These are phyloP conservation scores for Hemichromis elongatus DNA, from an alignment of 2,113 vertebrate species.

Conservation along the genomic window DNA sequence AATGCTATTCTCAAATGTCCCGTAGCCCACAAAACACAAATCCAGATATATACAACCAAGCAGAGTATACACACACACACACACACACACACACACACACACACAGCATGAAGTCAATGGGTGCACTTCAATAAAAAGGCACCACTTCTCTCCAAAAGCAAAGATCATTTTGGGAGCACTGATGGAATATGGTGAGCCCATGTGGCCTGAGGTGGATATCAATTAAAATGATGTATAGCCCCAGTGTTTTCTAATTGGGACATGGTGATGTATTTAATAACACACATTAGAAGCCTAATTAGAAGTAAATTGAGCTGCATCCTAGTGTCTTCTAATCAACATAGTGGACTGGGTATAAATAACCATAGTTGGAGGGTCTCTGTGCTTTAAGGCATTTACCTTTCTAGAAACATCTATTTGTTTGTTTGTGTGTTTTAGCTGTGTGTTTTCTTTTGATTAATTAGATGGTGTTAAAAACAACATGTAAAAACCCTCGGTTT, in stretches of 20 bases:
- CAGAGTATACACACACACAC: not conserved
- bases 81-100: not conserved
- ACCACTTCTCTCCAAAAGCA: constrained; percentile 3
- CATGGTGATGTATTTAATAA: constrained; percentile 79
- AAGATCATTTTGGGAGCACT: constrained; percentile 55
- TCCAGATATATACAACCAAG: constrained; percentile 38
- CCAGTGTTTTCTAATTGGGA: constrained; percentile 73
- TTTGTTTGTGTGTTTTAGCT: not conserved
- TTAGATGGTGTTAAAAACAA: not conserved
- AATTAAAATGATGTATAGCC: constrained; percentile 79
- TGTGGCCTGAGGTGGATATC: constrained; percentile 69
- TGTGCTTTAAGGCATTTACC: not conserved
- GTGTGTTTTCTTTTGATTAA: not conserved
- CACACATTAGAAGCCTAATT: constrained; percentile 76
- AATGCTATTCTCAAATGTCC: constrained; percentile 33
- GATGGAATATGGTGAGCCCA: constrained; percentile 48
- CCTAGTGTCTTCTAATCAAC: constrained; percentile 68
- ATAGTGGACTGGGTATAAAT: constrained; percentile 51
- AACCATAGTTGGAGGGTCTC: constrained; percentile 29
- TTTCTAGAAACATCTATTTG: constrained; percentile 1
- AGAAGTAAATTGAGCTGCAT: constrained; percentile 73
- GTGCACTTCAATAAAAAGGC: constrained; percentile 22
- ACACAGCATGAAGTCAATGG: constrained; percentile 28
- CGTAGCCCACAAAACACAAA: constrained; percentile 44
- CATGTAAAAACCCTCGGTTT: not conserved